A percentile compares a stretch with the other conserved stretches of the same genome.
Evolutionary conservation across 2,888 invertebrate species (phyloP).

Genomic region (Lutraria lutraria): DNA sequence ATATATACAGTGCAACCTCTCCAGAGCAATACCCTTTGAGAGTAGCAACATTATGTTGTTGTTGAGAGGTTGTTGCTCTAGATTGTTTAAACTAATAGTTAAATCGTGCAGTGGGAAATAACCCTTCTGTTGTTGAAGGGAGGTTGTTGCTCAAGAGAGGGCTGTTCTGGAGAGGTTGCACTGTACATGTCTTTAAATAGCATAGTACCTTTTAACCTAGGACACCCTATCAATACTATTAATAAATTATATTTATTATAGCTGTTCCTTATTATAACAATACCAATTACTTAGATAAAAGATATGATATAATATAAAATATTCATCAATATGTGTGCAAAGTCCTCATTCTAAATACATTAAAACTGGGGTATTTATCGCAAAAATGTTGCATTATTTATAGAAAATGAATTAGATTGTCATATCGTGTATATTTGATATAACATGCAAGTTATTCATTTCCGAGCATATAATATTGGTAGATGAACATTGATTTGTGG

Average conservation of each 20-base stretch:
- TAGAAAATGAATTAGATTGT: neutral
- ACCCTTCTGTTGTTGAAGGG: too few species aligned
- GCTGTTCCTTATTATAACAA: neutral
- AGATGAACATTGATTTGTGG: constrained; percentile 13
- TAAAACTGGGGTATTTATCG: neutral
- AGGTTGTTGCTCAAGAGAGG: too few species aligned
- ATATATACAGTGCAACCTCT: too few species aligned
- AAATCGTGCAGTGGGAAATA: too few species aligned
- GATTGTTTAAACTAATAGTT: too few species aligned
- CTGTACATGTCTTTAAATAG: neutral
- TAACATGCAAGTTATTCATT: constrained; percentile 3
- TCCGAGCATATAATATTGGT: neutral
- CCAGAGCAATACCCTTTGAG: too few species aligned
- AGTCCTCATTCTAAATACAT: neutral
- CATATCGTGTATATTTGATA: neutral
- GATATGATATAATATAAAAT: neutral
- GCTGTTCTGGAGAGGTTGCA: too few species aligned
- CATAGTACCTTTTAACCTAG: neutral
- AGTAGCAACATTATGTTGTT: too few species aligned
- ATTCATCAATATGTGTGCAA: neutral
- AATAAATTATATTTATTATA: neutral
- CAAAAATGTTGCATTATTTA: neutral
- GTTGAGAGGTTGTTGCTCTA: too few species aligned
- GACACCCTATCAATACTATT: neutral
- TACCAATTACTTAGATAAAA: neutral